phyloP scores from a whole-genome alignment of 2,113 vertebrate species.

The human region GRCh38 chr2:137881501-137882000 shows the following conservation, averaged over 20 bases:
- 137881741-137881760: fast-evolving
- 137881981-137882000: not conserved
- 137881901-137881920: not conserved
- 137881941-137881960: not conserved
- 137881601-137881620: not conserved
- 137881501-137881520: not conserved
- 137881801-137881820: not conserved
- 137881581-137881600: not conserved
- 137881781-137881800: too few species aligned
- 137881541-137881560: not conserved
- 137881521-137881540: not conserved
- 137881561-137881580: not conserved
- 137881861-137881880: not conserved
- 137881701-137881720: not conserved
- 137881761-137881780: not conserved
- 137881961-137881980: not conserved
- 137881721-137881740: not conserved
- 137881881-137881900: not conserved
- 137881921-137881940: not conserved
- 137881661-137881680: too few species aligned
- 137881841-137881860: too few species aligned
- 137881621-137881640: not conserved
- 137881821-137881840: not conserved
- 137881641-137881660: not conserved
- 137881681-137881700: not conserved